phyloP scores from a whole-genome alignment of 2,888 invertebrate genomes.

The Caenorhabditis auriculariae region DNA sequence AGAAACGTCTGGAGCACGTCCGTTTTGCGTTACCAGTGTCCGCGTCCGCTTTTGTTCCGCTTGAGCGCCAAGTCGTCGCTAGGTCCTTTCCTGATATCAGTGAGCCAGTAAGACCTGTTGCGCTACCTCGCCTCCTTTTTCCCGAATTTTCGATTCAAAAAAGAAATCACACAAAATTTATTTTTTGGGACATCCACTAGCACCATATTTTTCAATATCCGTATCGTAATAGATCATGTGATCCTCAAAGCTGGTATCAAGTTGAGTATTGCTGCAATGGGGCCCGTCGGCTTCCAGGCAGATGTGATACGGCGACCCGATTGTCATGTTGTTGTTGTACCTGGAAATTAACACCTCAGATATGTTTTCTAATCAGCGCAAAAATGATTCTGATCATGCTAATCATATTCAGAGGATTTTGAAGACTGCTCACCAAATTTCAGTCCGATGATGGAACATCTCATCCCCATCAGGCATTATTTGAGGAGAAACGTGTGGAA shows the following conservation, averaged over 20 bases:
- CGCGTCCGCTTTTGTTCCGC: too few species aligned
- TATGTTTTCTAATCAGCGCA: too few species aligned
- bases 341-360: background rate
- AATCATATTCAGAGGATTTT: too few species aligned
- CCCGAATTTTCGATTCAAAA: too few species aligned
- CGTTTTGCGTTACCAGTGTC: too few species aligned
- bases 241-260: slow-evolving; percentile 21
- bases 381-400: too few species aligned
- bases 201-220: slow-evolving; percentile 22
- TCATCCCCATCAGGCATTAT: slow-evolving; percentile 6
- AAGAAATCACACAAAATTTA: too few species aligned
- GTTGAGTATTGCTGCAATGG: slow-evolving; percentile 14
- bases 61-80: too few species aligned
- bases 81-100: too few species aligned
- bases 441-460: slow-evolving; percentile 9
- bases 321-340: slow-evolving; percentile 15
- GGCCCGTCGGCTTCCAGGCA: slow-evolving; percentile 15
- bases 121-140: too few species aligned
- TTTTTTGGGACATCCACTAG: slow-evolving; percentile 19
- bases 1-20: too few species aligned
- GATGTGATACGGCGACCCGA: slow-evolving; percentile 5
- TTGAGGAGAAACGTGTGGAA: background rate
- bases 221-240: slow-evolving; percentile 28
- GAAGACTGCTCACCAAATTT: slow-evolving; percentile 25
- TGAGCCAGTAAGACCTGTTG: too few species aligned